A percentile compares a stretch with the other conserved stretches of the same genome.
Evolutionary conservation across 2,113 vertebrate genomes (phyloP).

Genomic region (Heliornis fulica): DNA sequence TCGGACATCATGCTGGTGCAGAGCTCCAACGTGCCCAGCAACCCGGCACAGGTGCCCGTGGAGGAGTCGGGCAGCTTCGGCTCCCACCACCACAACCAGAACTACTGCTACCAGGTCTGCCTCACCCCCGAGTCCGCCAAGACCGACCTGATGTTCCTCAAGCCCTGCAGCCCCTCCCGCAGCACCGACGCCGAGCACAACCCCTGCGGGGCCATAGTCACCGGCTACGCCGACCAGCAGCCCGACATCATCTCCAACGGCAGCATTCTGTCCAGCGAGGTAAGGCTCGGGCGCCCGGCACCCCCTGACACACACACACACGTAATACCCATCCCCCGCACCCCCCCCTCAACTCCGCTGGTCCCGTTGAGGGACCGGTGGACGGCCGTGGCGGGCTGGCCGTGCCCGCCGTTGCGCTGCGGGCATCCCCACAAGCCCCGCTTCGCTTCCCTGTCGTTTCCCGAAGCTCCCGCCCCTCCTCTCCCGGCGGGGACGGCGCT

Average conservation of each 20-base stretch:
- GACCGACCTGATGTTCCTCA: constrained; percentile 98
- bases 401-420: background rate
- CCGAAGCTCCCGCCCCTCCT: background rate
- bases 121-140: constrained; percentile 97
- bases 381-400: background rate
- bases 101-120: constrained; percentile 99
- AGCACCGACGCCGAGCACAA: constrained; percentile 91
- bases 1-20: constrained; percentile 98
- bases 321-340: background rate
- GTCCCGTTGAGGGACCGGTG: background rate
- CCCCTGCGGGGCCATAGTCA: constrained; percentile 90
- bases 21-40: constrained; percentile 84
- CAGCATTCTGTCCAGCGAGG: constrained; percentile 94
- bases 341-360: background rate
- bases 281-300: constrained; percentile 66
- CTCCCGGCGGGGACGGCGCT: background rate
- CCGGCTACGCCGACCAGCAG: constrained; percentile 92
- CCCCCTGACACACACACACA: background rate
- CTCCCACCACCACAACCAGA: constrained; percentile 93
- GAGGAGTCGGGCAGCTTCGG: constrained; percentile 90
- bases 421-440: background rate
- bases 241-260: constrained; percentile 98
- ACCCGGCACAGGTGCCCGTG: constrained; percentile 82
- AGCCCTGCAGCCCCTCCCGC: constrained; percentile 91
- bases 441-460: no score